Evolutionary conservation across 2,888 invertebrate genomes (phyloP).

Genomic region (Portevinia maculata): DNA sequence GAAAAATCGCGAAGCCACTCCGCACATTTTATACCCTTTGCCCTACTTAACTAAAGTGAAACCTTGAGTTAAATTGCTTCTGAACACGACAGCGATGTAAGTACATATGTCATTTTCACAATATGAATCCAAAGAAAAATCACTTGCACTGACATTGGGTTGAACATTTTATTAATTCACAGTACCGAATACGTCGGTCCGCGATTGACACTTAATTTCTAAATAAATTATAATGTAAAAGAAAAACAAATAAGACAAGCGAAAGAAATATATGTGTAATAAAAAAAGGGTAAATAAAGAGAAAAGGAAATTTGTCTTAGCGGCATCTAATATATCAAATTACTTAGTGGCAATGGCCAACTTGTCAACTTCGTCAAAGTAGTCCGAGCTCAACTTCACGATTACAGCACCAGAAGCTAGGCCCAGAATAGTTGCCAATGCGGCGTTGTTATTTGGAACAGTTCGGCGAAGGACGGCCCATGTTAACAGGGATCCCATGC

Average conservation of each 20-base stretch:
- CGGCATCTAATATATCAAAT: slow-evolving; percentile 35
- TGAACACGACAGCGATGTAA: slow-evolving; percentile 1
- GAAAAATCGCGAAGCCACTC: not conserved
- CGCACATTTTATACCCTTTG: not conserved
- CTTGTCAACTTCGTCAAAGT: slow-evolving; percentile 81
- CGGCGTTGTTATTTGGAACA: slow-evolving; percentile 82
- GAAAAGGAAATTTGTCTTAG: slow-evolving; percentile 23
- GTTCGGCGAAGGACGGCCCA: slow-evolving; percentile 94
- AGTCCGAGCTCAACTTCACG: slow-evolving; percentile 81
- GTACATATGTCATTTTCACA: not conserved
- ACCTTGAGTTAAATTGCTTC: not conserved
- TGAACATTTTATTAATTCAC: slow-evolving; percentile 53
- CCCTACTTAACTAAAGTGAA: not conserved
- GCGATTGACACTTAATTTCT: slow-evolving; percentile 55
- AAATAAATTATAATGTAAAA: slow-evolving; percentile 60
- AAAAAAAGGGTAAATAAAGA: slow-evolving; percentile 33
- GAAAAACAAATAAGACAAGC: slow-evolving; percentile 26
- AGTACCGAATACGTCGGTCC: slow-evolving; percentile 30
- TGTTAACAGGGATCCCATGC: slow-evolving; percentile 93
- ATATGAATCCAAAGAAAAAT: not conserved
- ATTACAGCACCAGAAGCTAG: slow-evolving; percentile 80
- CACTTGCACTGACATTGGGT: not conserved
- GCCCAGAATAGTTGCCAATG: slow-evolving; percentile 79
- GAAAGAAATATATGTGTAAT: slow-evolving; percentile 13
- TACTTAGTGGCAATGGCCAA: slow-evolving; percentile 61